Evolutionary conservation across 2,888 invertebrate genomes (phyloP), one percentile per base, ranked within the genome.

Genomic region (Eupithecia insigniata): DNA sequence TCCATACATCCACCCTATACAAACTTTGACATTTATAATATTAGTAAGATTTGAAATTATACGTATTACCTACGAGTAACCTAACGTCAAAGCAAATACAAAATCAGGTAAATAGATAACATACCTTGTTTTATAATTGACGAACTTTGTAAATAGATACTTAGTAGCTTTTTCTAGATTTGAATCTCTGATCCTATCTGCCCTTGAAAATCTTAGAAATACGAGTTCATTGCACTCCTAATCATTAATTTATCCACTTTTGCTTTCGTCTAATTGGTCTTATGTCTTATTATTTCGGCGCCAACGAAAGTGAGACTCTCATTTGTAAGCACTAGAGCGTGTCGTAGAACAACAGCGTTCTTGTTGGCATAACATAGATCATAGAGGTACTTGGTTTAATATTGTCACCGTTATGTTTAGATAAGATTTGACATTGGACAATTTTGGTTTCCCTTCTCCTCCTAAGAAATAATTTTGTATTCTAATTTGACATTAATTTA

Each of bases 221-320:
- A 26, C 12, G 26, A 26, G 55, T 22, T 55, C 55, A 26, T 55
- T 1, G 55, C 26, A 22, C 14, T 51, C 51, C 0, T 55, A 5
- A 26, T 26, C 46, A 22, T 51, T 2, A 22, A 22, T 51, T 51
- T 55, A 55, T 55, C 4, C 14, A 26, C 55, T 55, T 55, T 55
- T 55, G 55, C 55, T 55, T 26, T 55, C 55, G 55, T 30, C 46
- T 26, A 55, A 26, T 68, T 26, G 58, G 22, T 55, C 55, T 55
- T 55, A 55, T 55, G 26, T 55, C 26, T 55, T 55, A 55, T 58
- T 34, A 67, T 39, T 26, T 34, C n/a, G 55, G 55, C 55, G 55
- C 26, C 8, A 26, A 55, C 26, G 55, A 55, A 55, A 55, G 55
- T 55, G 55, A 55, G 51, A 22, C 26, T 26, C 26, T 22, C 22